phyloP scores from a whole-genome alignment of 2,113 vertebrate species.

The Vimba vimba region DNA sequence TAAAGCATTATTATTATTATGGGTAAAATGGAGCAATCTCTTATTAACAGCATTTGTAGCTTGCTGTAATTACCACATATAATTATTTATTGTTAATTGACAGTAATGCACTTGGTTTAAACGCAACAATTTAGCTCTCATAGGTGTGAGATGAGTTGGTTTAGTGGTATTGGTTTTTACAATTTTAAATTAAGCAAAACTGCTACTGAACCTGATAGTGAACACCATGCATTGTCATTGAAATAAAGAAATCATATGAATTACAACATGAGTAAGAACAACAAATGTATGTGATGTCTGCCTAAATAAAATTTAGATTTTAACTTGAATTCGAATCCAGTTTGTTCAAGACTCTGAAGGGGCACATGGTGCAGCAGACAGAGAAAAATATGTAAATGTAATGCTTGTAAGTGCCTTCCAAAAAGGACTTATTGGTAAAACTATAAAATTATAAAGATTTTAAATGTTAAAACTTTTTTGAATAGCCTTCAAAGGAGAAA shows the following conservation, averaged over 20 bases:
- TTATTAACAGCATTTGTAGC: background rate
- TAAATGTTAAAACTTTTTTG: background rate
- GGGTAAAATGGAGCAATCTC: background rate
- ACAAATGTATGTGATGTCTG: too few relatives aligned
- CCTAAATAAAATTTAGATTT: too few relatives aligned
- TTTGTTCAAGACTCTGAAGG: too few relatives aligned
- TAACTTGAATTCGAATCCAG: too few relatives aligned
- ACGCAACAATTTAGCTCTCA: too few relatives aligned
- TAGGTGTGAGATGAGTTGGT: too few relatives aligned
- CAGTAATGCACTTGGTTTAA: background rate
- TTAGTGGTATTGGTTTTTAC: background rate
- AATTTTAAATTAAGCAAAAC: background rate
- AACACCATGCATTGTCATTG: too few relatives aligned
- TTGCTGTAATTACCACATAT: background rate
- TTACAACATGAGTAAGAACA: background rate
- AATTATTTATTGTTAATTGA: background rate
- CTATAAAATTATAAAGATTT: background rate
- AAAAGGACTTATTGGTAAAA: too few relatives aligned
- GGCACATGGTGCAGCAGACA: too few relatives aligned
- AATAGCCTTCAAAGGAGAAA: background rate
- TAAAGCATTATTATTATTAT: background rate
- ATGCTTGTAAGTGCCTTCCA: too few relatives aligned
- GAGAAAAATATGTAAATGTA: too few relatives aligned
- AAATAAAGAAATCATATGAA: background rate
- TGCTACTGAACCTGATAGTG: background rate